Evolutionary conservation across 2,888 invertebrate species (phyloP).

Genomic region (Drosophila anomalata): DNA sequence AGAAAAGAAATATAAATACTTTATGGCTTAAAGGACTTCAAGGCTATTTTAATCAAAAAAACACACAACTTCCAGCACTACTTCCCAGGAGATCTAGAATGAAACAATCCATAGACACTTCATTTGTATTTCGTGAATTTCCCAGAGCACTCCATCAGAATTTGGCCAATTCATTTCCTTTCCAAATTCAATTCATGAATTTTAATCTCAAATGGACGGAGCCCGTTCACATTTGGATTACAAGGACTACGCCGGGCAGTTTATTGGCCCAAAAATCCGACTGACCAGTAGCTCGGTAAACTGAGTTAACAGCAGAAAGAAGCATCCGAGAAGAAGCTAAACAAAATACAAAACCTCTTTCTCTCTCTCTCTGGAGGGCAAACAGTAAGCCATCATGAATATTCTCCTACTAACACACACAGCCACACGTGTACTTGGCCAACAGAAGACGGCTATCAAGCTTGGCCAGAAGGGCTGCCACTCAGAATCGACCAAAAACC

Average conservation of each 20-base stretch:
- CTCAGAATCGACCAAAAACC: slow-evolving; percentile 26
- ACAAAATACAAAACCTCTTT: not conserved
- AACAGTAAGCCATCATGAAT: slow-evolving; percentile 7
- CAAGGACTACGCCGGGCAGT: slow-evolving; percentile 29
- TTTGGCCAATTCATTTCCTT: slow-evolving; percentile 46
- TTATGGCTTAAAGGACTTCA: not conserved
- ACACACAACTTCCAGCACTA: not conserved
- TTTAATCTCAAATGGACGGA: slow-evolving; percentile 59
- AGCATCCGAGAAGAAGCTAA: not conserved
- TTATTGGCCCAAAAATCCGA: slow-evolving; percentile 50
- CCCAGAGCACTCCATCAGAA: slow-evolving; percentile 26
- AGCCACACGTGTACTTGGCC: slow-evolving; percentile 9
- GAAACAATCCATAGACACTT: not conserved
- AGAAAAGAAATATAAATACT: not conserved
- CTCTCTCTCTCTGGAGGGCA: slow-evolving; percentile 1
- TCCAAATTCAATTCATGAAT: slow-evolving; percentile 57
- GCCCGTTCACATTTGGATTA: slow-evolving; percentile 18
- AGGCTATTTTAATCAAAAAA: not conserved
- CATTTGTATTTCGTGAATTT: slow-evolving; percentile 7
- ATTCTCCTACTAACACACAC: not conserved
- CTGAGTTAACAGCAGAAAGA: slow-evolving; percentile 31
- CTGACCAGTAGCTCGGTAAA: slow-evolving; percentile 49
- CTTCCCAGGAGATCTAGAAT: not conserved
- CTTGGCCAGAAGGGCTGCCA: slow-evolving; percentile 51
- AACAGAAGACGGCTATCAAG: slow-evolving; percentile 39